Percentiles rank a stretch among this genome's conserved stretches.
These are phyloP conservation scores for Toxonevra muliebris DNA, from an alignment of 2,888 invertebrate genomes.

Conservation along the genomic window DNA sequence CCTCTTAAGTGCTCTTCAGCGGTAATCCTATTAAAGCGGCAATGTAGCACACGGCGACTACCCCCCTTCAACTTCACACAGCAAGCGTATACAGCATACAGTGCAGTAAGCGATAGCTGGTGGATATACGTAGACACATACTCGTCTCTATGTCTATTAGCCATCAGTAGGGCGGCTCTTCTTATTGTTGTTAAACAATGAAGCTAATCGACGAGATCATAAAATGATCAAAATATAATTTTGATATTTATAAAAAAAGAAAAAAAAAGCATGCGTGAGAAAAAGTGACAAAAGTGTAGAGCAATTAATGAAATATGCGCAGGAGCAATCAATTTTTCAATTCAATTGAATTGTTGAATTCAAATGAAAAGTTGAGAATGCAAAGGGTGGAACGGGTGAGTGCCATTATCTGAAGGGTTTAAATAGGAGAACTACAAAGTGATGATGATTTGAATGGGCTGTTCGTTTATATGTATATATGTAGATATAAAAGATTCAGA, in stretches of 20 bases:
- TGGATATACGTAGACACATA: too few relatives aligned
- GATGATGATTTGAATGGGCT: too few relatives aligned
- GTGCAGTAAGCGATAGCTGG: background rate
- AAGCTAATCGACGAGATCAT: slow-evolving; percentile 63
- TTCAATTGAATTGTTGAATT: slow-evolving; percentile 34
- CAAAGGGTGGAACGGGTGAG: slow-evolving; percentile 7
- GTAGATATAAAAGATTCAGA: too few relatives aligned
- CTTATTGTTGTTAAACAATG: slow-evolving; percentile 52
- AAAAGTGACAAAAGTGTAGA: slow-evolving; percentile 26
- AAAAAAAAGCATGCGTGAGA: slow-evolving; percentile 36
- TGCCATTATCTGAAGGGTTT: background rate
- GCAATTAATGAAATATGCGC: slow-evolving; percentile 40
- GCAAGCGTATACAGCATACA: slow-evolving; percentile 25
- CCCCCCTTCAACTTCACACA: too few relatives aligned
- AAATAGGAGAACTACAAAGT: background rate
- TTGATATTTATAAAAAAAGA: slow-evolving; percentile 47
- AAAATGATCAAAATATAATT: slow-evolving; percentile 60
- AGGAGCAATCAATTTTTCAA: slow-evolving; percentile 44
- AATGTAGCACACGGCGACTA: slow-evolving; percentile 28
- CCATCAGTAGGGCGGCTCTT: slow-evolving; percentile 4
- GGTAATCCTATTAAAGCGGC: slow-evolving; percentile 60
- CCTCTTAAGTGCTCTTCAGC: slow-evolving; percentile 63
- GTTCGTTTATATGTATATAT: too few relatives aligned
- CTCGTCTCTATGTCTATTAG: background rate
- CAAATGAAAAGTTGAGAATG: slow-evolving; percentile 23